Base-by-base conservation (phyloP, 2,113 vertebrate species). In the Ciconia boyciana region DNA sequence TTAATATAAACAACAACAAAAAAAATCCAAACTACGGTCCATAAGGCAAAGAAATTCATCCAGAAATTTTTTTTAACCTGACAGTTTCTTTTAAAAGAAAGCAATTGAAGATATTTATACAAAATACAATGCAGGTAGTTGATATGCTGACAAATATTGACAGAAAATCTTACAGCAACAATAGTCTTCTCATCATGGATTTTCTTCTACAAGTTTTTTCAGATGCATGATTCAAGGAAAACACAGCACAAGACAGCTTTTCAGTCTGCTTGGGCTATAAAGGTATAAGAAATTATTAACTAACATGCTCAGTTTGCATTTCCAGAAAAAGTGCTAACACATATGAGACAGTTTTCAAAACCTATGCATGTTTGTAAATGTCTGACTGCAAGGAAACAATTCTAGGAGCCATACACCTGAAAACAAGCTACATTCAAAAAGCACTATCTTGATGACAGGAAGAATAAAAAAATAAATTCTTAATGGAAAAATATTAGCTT, bases 401-500 rank as follows among this genome's bases (percentile, higher is more conserved):
- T 94, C 49, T 82, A 86, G 71, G 57, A 93, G 76, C 72, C 83
- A 54, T 58, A 68, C 22, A 77, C 62, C 75, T 62, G 78, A 90
- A 91, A 97, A 94, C 58, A 90, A 96, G 57, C 55, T 71, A 90
- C 48, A 49, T 54, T 81, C 21, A 79, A 96, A 94, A 80, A 96
- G 21, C 52, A 54, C 24, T 72, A 14, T 94, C 96, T 85, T 60
- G 64, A 94, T 71, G 71, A 83, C 70, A 88, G 31, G 29, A 96
- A 96, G 78, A 87, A 95, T 97, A 96, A 91, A 97, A 97, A 97
- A 97, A 97, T 95, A 96, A 95, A 92, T 87, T 94, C 44, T 92
- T 77, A 96, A 97, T 91, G 97, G 94, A 97, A 97, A 98, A 97
- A 91, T 91, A 95, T 69, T 94, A 91, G 92, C 61, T 94, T 97